Evolutionary conservation across 2,797 vertebrate genomes (phyloP).

Genomic region (Sandelia bainsii): DNA sequence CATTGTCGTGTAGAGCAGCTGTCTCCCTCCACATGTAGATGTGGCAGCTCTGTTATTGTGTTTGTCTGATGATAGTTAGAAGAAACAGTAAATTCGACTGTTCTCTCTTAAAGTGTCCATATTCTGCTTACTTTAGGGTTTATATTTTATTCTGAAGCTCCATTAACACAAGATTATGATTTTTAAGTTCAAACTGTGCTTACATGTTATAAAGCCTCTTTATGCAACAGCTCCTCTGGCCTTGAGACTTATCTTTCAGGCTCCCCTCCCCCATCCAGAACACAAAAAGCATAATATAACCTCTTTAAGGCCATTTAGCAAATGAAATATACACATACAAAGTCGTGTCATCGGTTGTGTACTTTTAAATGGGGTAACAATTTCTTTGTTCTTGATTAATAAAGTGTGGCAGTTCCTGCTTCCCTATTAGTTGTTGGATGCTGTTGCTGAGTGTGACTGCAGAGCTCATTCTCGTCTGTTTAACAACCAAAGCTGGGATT

Average conservation of each 20-base stretch:
- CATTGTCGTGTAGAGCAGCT: background rate
- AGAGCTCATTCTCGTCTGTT: constrained; percentile 29
- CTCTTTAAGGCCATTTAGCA: too few species aligned
- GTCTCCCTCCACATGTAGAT: background rate
- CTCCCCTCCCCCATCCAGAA: background rate
- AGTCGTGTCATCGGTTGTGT: background rate
- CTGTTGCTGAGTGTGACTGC: background rate
- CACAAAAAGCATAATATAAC: too few species aligned
- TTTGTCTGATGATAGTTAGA: background rate
- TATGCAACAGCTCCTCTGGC: too few species aligned
- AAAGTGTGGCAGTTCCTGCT: constrained; percentile 12
- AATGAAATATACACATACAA: background rate
- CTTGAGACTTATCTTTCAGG: too few species aligned
- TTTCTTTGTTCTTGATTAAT: background rate
- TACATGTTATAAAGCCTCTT: too few species aligned
- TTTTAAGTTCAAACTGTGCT: too few species aligned
- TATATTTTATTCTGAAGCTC: too few species aligned
- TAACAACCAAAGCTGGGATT: constrained; percentile 15
- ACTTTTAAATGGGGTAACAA: background rate
- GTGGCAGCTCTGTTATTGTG: background rate
- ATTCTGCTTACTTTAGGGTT: too few species aligned
- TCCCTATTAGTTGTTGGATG: background rate
- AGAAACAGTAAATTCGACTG: background rate
- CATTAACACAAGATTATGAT: too few species aligned
- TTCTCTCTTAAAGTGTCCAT: too few species aligned